Conservation (phyloP, 1,140 invertebrate genomes). For the Zaprionus capensis region DNA sequence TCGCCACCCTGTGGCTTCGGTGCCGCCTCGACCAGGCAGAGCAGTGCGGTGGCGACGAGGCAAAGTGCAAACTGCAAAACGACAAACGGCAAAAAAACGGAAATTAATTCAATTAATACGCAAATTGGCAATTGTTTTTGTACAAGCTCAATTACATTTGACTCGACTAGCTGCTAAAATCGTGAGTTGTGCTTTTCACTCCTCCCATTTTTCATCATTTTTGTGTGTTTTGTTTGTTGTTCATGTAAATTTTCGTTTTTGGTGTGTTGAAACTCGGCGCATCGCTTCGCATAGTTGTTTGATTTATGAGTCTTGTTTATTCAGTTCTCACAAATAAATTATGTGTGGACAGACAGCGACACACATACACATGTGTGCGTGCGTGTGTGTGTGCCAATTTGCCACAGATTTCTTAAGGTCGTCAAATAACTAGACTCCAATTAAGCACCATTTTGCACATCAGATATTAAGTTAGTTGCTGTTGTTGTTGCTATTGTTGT, state of each 20-base stretch:
- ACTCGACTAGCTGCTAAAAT: conserved; percentile 16
- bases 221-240: neutral
- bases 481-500: conserved; percentile 7
- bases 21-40: conserved; percentile 78
- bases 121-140: conserved; percentile 45
- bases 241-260: conserved; percentile 31
- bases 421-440: conserved; percentile 69
- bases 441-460: conserved; percentile 67
- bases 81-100: conserved; percentile 39
- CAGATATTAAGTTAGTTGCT: conserved; percentile 32
- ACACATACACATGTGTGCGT: neutral
- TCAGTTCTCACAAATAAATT: conserved; percentile 40
- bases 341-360: conserved; percentile 11
- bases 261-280: conserved; percentile 42
- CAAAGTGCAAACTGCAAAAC: conserved; percentile 72
- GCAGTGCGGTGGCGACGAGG: conserved; percentile 66
- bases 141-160: conserved; percentile 38
- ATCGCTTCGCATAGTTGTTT: conserved; percentile 46
- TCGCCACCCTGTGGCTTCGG: conserved; percentile 86
- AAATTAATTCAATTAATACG: conserved; percentile 39
- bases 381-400: conserved; percentile 30
- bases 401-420: conserved; percentile 64
- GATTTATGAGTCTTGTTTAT: conserved; percentile 50
- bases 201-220: neutral
- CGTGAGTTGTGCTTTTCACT: conserved; percentile 23